These are phyloP conservation scores for Dasyurus viverrinus DNA, from an alignment of 2,113 vertebrate genomes.

Conservation along the genomic window DNA sequence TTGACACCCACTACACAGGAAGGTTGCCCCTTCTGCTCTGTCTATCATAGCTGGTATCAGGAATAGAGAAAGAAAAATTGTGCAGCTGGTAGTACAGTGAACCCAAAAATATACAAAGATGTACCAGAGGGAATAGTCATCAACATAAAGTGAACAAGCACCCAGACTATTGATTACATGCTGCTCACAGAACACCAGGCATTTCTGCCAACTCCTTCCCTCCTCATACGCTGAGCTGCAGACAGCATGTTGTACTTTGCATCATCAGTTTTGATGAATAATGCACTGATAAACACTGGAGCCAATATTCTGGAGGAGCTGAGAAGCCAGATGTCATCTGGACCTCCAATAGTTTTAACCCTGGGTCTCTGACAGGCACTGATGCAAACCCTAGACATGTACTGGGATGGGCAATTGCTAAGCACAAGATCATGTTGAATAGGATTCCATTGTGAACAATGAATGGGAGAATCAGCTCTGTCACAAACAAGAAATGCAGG, in stretches of 20 bases:
- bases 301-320: slow-evolving; percentile 86
- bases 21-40: slow-evolving; percentile 85
- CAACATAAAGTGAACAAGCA: slow-evolving; percentile 88
- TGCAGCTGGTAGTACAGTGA: slow-evolving; percentile 88
- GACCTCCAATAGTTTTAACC: slow-evolving; percentile 87
- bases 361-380: slow-evolving; percentile 84
- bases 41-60: slow-evolving; percentile 80
- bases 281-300: slow-evolving; percentile 89
- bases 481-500: slow-evolving; percentile 34
- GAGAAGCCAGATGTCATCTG: slow-evolving; percentile 90
- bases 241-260: slow-evolving; percentile 90
- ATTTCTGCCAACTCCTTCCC: slow-evolving; percentile 87
- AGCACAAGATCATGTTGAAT: slow-evolving; percentile 47
- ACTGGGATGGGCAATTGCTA: slow-evolving; percentile 71
- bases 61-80: slow-evolving; percentile 81
- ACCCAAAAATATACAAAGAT: slow-evolving; percentile 87
- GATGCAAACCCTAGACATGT: slow-evolving; percentile 74
- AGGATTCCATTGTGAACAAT: slow-evolving; percentile 53
- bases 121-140: slow-evolving; percentile 89
- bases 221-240: slow-evolving; percentile 82
- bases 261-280: slow-evolving; percentile 92
- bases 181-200: slow-evolving; percentile 88
- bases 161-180: slow-evolving; percentile 88
- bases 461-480: slow-evolving; percentile 50
- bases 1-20: slow-evolving; percentile 82